Evolutionary conservation across 2,797 vertebrate species (phyloP).

Genomic region (Psittacula echo): DNA sequence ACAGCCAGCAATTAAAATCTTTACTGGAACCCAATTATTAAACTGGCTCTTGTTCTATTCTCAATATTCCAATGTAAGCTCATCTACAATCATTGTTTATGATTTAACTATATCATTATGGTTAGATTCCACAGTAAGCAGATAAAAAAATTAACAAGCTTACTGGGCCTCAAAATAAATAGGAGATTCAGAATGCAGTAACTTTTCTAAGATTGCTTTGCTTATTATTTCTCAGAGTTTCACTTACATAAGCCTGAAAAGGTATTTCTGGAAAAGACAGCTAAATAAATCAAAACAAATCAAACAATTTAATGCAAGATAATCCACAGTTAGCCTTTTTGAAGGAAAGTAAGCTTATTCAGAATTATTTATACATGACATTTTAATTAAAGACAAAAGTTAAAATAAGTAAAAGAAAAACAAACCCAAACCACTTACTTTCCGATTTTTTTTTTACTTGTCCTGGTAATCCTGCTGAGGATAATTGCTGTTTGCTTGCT

Average conservation of each 20-base stretch:
- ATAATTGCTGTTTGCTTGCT: neutral
- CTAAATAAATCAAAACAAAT: neutral
- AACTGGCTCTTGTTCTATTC: neutral
- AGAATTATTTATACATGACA: neutral
- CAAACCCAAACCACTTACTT: slow-evolving; percentile 39
- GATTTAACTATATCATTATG: neutral
- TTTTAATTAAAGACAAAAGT: neutral
- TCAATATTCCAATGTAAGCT: neutral
- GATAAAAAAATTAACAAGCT: neutral
- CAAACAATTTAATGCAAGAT: neutral
- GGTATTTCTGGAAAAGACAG: neutral
- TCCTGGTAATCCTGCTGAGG: neutral
- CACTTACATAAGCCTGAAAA: neutral
- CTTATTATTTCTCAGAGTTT: neutral
- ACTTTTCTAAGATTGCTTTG: neutral
- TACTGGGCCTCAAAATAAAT: neutral
- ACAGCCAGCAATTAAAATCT: neutral
- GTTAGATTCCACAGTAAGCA: neutral
- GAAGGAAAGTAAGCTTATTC: neutral
- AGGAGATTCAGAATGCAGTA: neutral
- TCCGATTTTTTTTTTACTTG: slow-evolving; percentile 41
- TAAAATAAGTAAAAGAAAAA: neutral
- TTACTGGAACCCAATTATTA: neutral
- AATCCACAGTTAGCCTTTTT: neutral
- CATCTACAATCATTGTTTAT: neutral